These are phyloP conservation scores for Protonibea diacanthus DNA, from an alignment of 2,797 vertebrate species.

Conservation along the genomic window DNA sequence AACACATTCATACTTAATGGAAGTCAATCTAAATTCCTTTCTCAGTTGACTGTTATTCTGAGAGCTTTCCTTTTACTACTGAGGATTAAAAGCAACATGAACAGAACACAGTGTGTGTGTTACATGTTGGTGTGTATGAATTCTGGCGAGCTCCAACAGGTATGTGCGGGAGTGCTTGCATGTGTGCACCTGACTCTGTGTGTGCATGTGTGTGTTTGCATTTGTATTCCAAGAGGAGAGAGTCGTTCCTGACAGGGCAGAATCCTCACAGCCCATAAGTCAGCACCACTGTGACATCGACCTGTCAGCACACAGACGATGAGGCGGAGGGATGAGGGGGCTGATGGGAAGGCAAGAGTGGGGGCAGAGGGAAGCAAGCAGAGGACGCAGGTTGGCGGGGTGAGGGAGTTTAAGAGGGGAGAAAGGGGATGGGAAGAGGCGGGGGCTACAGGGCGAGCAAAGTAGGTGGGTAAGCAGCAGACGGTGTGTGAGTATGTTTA, in stretches of 20 bases:
- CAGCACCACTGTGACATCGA: slow-evolving; percentile 88
- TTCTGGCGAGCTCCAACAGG: slow-evolving; percentile 65
- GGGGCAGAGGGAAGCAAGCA: slow-evolving; percentile 57
- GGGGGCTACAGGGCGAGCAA: slow-evolving; percentile 53
- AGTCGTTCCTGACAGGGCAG: slow-evolving; percentile 87
- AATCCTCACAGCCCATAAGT: slow-evolving; percentile 94
- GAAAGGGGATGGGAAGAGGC: slow-evolving; percentile 54
- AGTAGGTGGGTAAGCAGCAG: slow-evolving; percentile 30
- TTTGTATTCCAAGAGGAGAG: slow-evolving; percentile 80
- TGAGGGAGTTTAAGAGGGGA: slow-evolving; percentile 70
- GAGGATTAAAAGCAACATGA: slow-evolving; percentile 40
- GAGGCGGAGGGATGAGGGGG: slow-evolving; percentile 80
- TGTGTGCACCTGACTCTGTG: slow-evolving; percentile 62
- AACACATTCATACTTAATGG: slow-evolving; percentile 16
- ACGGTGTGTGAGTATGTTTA: slow-evolving; percentile 24
- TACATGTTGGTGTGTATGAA: slow-evolving; percentile 36
- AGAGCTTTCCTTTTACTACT: slow-evolving; percentile 4
- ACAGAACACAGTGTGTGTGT: slow-evolving; percentile 14
- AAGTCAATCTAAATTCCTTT: slow-evolving; percentile 44
- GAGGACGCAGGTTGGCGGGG: slow-evolving; percentile 40
- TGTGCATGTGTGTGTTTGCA: slow-evolving; percentile 40
- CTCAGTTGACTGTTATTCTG: background rate
- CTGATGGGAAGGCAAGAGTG: slow-evolving; percentile 71
- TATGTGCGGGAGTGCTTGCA: slow-evolving; percentile 57
- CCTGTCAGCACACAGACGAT: slow-evolving; percentile 89